Evolutionary conservation across 2,888 invertebrate genomes (phyloP).

Genomic region (Geophilus truncorum): DNA sequence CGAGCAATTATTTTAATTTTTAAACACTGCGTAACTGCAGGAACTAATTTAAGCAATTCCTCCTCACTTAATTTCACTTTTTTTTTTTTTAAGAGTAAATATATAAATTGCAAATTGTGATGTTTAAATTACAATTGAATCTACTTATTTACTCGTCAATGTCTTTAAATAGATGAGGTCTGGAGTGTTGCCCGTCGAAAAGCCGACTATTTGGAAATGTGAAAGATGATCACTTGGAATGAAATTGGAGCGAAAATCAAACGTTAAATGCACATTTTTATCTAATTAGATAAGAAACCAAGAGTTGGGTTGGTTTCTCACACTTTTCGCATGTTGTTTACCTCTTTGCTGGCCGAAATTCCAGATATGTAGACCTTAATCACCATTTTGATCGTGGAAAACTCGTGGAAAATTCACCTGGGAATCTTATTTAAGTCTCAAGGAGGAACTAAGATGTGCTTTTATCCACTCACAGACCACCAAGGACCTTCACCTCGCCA

Average conservation of each 20-base stretch:
- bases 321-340: conserved; percentile 49
- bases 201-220: neutral
- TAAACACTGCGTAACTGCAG: neutral
- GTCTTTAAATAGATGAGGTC: conserved; percentile 1
- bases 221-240: neutral
- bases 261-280: conserved; percentile 7
- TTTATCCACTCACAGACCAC: conserved; percentile 17
- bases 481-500: conserved; percentile 25
- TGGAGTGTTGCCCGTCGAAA: neutral
- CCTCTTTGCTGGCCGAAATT: conserved; percentile 91
- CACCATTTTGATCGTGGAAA: conserved; percentile 59
- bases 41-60: neutral
- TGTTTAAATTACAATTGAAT: neutral
- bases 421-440: conserved; percentile 18
- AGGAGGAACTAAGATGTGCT: conserved; percentile 9
- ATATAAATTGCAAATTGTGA: neutral
- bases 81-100: neutral
- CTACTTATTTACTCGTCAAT: neutral
- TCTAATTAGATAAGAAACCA: neutral
- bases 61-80: neutral
- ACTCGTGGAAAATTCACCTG: neutral
- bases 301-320: neutral
- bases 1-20: neutral
- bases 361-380: conserved; percentile 87
- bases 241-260: conserved; percentile 16